A percentile compares a stretch with the other conserved stretches of the same genome.
phyloP scores from a whole-genome alignment of 2,797 vertebrate genomes.

The Gobio occitaniae region DNA sequence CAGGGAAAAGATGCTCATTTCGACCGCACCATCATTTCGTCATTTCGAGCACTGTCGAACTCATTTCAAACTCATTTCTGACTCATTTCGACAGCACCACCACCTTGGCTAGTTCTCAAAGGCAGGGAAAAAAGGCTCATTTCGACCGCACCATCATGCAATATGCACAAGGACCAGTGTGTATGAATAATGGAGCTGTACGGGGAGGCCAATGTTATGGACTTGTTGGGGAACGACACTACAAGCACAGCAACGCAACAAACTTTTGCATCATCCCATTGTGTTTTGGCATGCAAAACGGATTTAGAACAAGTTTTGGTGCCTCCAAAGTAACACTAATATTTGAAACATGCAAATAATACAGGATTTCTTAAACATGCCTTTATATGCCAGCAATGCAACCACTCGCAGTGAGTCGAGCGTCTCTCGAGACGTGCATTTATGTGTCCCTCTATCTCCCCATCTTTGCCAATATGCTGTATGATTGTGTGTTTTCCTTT shows the following conservation, averaged over 20 bases:
- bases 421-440: background rate
- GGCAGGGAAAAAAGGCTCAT: background rate
- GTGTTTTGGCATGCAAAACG: background rate
- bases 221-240: background rate
- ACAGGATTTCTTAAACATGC: background rate
- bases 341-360: background rate
- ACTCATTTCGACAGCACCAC: too few species aligned
- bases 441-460: background rate
- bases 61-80: too few species aligned
- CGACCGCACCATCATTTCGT: background rate
- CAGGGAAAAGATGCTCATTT: constrained; percentile 10
- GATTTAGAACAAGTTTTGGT: background rate
- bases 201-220: background rate
- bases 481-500: constrained; percentile 14
- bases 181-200: constrained; percentile 44
- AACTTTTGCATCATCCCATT: background rate
- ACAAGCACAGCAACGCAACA: background rate
- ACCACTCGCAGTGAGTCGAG: constrained; percentile 7
- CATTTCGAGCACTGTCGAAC: background rate
- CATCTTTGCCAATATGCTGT: background rate
- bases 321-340: background rate
- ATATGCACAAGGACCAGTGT: constrained; percentile 34
- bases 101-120: background rate
- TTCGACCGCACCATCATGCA: constrained; percentile 30
- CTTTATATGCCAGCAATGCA: background rate